Evolutionary conservation across 1,140 invertebrate species (phyloP), one percentile per base, ranked within the genome.

Genomic region (Eciton burchellii): DNA sequence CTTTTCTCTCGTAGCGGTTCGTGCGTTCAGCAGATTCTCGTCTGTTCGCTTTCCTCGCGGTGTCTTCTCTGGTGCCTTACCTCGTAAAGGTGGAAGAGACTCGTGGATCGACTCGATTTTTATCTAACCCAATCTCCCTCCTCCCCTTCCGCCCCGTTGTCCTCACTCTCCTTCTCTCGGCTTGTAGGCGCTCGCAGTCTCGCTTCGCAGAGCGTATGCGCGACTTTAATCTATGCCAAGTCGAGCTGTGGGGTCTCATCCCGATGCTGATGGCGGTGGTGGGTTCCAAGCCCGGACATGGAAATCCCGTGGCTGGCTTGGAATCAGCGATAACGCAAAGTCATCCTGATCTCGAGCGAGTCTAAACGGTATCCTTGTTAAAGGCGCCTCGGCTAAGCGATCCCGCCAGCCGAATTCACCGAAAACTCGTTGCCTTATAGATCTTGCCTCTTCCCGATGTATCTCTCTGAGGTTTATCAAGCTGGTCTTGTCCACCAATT

Each of bases 261-360:
- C 79, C 76, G 85, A 90, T 84, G 85, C 68, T 83, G 83, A 79
- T 88, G 89, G 74, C 62, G 77, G 86, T 83, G 86, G 73, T 81
- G 73, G 83, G 77, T 89, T 84, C 82, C 86, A 81, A 86, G 74
- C 72, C 81, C 86, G 89, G 90, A 93, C 92, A 93, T 92, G 91
- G 90, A 92, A 93, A 93, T 92, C 89, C 92, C 92, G 92, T 93
- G 92, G 92, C 91, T 91, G 87, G 84, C 66, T 88, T 86, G 74
- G 86, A 91, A 91, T 89, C 85, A 88, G 85, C 91, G 91, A 91
- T 92, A 92, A 90, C 87, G 92, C 91, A 90, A 81, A 90, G 91
- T 93, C 91, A 93, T 91, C 88, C 84, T 60, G 79, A 89, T 87
- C 57, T 72, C 49, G 86, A 74, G 83, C 83, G 72, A 88, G 87